A percentile compares a stretch with the other conserved stretches of the same genome.
Conservation (phyloP, 2,797 vertebrate species). For the Petrocephalus schoutedeni region DNA sequence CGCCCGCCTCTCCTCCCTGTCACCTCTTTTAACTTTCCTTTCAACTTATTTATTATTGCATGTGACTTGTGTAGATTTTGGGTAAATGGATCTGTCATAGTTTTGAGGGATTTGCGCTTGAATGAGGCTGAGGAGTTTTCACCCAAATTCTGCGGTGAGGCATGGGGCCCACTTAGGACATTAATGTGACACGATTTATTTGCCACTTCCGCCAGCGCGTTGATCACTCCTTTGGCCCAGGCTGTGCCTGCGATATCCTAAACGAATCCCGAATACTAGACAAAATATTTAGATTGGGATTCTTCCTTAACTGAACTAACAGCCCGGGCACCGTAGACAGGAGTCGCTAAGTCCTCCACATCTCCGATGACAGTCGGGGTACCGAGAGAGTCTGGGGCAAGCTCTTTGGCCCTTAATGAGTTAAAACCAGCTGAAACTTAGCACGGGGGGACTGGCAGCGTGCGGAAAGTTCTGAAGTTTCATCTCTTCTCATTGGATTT, state of each 20-base stretch:
- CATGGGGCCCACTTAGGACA: background rate
- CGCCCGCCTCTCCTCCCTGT: background rate
- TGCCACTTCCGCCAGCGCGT: background rate
- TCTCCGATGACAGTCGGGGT: background rate
- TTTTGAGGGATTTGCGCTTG: background rate
- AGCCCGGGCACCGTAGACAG: background rate
- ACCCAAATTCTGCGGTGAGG: background rate
- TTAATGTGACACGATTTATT: background rate
- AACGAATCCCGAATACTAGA: background rate
- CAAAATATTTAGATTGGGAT: background rate
- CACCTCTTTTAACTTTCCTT: background rate
- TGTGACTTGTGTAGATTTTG: slow-evolving; percentile 14
- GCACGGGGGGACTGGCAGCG: background rate
- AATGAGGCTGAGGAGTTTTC: background rate
- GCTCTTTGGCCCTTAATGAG: background rate
- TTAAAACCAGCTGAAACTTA: background rate
- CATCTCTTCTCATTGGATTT: background rate
- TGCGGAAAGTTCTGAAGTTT: background rate
- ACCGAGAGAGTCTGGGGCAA: background rate
- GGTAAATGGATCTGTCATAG: background rate
- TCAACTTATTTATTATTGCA: slow-evolving; percentile 28
- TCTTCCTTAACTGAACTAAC: background rate
- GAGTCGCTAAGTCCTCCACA: background rate
- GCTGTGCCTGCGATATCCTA: background rate
- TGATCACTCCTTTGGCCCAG: background rate